Base-by-base conservation (phyloP, 2,888 invertebrate species). In the Acronicta leporina region DNA sequence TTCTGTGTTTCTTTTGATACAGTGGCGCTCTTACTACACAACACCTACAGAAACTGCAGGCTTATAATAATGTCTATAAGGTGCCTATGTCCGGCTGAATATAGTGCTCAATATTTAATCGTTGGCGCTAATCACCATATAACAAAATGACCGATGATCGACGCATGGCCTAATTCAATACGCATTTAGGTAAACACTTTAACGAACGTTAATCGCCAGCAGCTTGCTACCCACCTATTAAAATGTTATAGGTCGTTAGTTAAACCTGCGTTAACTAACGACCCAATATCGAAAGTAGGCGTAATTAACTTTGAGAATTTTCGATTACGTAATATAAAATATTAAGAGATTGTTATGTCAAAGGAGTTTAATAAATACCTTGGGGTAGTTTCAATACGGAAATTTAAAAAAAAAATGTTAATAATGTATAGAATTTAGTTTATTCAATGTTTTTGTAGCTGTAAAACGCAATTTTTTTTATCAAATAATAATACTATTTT, bases 61-160 rank as follows among this genome's bases (percentile, higher is more conserved):
- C 20, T 4, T 30, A 9, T 30, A 30, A 30, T 30, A 9, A 9
- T 9, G 9, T 30, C 1, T 30, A 1, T 2, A 20, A 20, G 20
- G 20, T 20, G 4, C 11, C 11, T 4, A 33, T 2, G 2, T 33
- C 10, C 11, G 11, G 33, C 33, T 11, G 11, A 33, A 33, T 33
- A 33, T 33, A 43, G 64, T 59, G 50, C 63, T 53, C 42, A 38
- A 44, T 45, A 58, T 66, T 68, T 60, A 73, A 45, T 30, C 16
- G 41, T 30, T 42, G 40, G 43, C 50, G 53, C 16, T 57, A 47
- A 58, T 62, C 49, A 57, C 52, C 45, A 49, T 20, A 35, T 44
- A 30, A 9, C 58, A 9, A 30, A 16, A 49, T 15, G 30, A 15
- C 33, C 27, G 44, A 53, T 58, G 43, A 73, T 43, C 35, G 45